Evolutionary conservation across 2,113 vertebrate species (phyloP), one percentile per base, ranked within the genome.

Genomic region (Pyrgilauda ruficollis): DNA sequence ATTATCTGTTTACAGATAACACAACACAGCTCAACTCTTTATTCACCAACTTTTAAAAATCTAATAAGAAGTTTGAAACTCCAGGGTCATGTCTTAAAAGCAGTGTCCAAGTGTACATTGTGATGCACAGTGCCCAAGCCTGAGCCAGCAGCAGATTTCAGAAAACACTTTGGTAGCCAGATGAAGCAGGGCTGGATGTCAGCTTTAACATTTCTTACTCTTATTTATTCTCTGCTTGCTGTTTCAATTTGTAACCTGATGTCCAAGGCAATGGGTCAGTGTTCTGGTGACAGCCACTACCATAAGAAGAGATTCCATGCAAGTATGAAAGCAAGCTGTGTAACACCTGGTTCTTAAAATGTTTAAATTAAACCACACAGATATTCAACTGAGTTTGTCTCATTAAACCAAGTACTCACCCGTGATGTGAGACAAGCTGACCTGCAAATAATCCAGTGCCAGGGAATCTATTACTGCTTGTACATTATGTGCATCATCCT

Each of bases 381-480:
- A 15, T 5, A 66, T 5, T 64, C 66, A 84, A 27, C 52, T 59
- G 26, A 67, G 21, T 39, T 41, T 72, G 37, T 26, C 66, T 67
- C 30, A n/a, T 21, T 52, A 80, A 76, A 89, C 68, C 19, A 28
- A 75, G 35, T 59, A 98, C 97, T 83, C 43, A 99, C 99, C 99
- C 93, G 99, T 99, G 94, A 99, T 99, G 93, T 99, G 99, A 3
- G 99, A 99, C 93, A 99, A 98, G 96, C 99, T 99, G 97, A 99
- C 98, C 95, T 99, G 99, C 87, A 99, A 98, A 93, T 99, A 99
- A 98, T 99, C 99, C 98, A 99, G 70, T 49, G 99, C 99, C 92
- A 99, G 96, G 10, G 99, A 99, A 97, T 99, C 99, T 84, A 99
- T 99, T 80, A 99, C 97, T 84, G 98, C 99, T 96, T 99, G 99